Percentiles rank a stretch among this genome's conserved stretches.
Conservation (phyloP, 2,797 vertebrate species). For the Gorsachius magnificus region DNA sequence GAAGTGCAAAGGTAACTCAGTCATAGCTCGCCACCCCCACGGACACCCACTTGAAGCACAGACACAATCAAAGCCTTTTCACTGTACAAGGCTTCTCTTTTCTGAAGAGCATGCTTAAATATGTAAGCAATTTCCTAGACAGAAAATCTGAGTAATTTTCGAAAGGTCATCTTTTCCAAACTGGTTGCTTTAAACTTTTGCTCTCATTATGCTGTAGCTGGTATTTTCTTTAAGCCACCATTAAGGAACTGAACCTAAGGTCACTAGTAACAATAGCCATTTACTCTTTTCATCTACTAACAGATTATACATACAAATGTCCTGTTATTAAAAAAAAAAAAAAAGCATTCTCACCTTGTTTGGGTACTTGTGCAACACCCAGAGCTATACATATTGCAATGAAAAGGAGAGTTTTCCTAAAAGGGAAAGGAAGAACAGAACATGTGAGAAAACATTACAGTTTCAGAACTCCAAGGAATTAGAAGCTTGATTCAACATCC, state of each 20-base stretch:
- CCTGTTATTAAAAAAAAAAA: not conserved
- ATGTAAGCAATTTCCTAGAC: conserved; percentile 78
- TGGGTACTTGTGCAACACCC: conserved; percentile 81
- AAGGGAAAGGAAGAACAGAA: conserved; percentile 15
- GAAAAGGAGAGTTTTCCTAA: conserved; percentile 89
- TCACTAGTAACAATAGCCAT: not conserved
- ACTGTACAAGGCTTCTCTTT: conserved; percentile 75
- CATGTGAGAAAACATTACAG: not conserved
- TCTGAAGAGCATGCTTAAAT: conserved; percentile 71
- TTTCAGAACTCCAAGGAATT: not conserved
- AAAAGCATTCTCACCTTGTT: conserved; percentile 75
- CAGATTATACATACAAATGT: not conserved
- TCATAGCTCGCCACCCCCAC: conserved; percentile 72
- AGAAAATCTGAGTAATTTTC: conserved; percentile 71
- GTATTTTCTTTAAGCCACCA: conserved; percentile 38
- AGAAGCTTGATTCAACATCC: not conserved
- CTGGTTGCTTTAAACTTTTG: conserved; percentile 52
- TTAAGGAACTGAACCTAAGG: not conserved
- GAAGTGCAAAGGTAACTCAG: conserved; percentile 77
- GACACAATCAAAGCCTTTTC: conserved; percentile 79
- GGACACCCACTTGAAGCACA: conserved; percentile 76
- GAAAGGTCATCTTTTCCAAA: conserved; percentile 79
- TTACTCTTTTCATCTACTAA: not conserved
- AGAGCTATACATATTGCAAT: conserved; percentile 88
- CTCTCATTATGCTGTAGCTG: conserved; percentile 36